A percentile compares a stretch with the other conserved stretches of the same genome.
phyloP scores from a whole-genome alignment of 92 coral and sea anemone genomes.

The Phymanthus crucifer region DNA sequence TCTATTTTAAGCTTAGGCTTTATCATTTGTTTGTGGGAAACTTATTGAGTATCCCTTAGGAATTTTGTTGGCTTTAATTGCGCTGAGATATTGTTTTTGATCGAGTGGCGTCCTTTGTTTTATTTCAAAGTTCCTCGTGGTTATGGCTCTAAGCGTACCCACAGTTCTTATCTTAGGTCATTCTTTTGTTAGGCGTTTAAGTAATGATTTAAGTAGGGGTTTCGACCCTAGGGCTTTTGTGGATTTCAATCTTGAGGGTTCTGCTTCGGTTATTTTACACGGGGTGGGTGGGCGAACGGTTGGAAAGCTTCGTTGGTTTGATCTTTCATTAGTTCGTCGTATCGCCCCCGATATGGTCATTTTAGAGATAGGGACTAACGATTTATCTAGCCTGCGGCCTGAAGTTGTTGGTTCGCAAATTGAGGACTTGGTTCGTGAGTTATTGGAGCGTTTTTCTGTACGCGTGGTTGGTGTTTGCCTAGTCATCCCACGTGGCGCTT shows the following conservation, averaged over 20 bases:
- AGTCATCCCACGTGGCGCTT: conserved; percentile 38
- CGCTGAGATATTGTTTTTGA: not conserved
- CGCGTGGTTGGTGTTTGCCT: conserved; percentile 35
- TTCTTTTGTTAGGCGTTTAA: conserved; percentile 43
- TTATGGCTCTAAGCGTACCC: conserved; percentile 34
- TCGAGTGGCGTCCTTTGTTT: conserved; percentile 11
- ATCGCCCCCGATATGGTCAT: conserved; percentile 37
- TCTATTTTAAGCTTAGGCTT: not conserved
- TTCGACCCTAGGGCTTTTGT: conserved; percentile 22
- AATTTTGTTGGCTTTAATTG: not conserved
- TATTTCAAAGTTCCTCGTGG: conserved; percentile 20
- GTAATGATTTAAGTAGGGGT: conserved; percentile 17
- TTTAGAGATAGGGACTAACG: conserved; percentile 44
- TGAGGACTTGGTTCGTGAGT: conserved; percentile 14
- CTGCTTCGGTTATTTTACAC: conserved; percentile 27
- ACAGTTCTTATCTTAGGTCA: conserved; percentile 50
- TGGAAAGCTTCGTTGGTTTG: conserved; percentile 16
- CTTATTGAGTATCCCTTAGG: not conserved
- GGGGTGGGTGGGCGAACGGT: conserved; percentile 45
- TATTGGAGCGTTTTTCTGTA: conserved; percentile 10
- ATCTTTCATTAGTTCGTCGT: conserved; percentile 25
- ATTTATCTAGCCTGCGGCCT: conserved; percentile 6
- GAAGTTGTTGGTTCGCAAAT: conserved; percentile 23
- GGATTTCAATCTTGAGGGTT: conserved; percentile 31
- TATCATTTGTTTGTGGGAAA: not conserved